Evolutionary conservation across 2,113 vertebrate species (phyloP).

Genomic region (Thermophis baileyi): DNA sequence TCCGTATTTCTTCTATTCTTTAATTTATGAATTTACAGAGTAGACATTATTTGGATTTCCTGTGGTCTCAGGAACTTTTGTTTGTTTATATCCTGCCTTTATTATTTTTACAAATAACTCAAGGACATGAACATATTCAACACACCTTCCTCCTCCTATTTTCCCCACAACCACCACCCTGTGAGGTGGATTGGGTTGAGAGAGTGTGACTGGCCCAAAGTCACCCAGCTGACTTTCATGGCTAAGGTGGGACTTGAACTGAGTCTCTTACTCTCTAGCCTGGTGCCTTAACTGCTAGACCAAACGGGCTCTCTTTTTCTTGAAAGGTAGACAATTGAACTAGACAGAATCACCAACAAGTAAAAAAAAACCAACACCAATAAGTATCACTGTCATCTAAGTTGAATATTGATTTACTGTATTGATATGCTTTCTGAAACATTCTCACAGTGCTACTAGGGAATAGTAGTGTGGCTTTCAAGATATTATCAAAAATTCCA

Average conservation of each 20-base stretch:
- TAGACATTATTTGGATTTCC: background rate
- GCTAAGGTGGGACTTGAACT: background rate
- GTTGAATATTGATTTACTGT: background rate
- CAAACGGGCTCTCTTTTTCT: background rate
- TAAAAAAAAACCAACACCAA: background rate
- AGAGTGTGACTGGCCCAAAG: background rate
- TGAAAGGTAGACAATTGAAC: background rate
- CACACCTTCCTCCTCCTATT: background rate
- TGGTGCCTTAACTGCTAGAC: background rate
- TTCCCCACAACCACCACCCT: background rate
- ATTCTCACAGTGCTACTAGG: background rate
- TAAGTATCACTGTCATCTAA: background rate
- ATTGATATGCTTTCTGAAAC: background rate
- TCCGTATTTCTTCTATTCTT: background rate
- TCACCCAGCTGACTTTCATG: background rate
- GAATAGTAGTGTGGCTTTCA: background rate
- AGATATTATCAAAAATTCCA: background rate
- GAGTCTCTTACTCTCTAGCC: background rate
- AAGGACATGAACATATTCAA: background rate
- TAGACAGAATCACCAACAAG: background rate
- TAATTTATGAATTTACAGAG: background rate
- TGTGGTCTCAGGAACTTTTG: background rate
- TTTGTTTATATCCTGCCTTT: background rate
- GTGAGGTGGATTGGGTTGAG: background rate
- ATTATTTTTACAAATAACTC: background rate